Conservation (phyloP, 2,888 invertebrate genomes). For the Elaeidobius kamerunicus region DNA sequence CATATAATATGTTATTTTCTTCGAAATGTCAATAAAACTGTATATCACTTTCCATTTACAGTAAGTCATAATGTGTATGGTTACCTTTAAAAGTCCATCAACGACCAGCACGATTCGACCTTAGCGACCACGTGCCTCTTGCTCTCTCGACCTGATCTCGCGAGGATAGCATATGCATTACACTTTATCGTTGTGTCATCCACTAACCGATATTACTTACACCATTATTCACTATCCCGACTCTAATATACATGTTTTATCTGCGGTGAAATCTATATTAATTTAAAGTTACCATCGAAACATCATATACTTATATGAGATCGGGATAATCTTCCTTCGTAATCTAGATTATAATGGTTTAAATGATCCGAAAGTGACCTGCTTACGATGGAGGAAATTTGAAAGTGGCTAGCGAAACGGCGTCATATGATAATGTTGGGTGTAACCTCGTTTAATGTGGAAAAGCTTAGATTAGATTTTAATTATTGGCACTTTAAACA, state of each 20-base stretch:
- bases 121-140: slow-evolving; percentile 12
- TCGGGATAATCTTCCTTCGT: neutral
- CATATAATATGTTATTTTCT: no score
- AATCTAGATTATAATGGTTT: neutral
- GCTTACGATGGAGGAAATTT: neutral
- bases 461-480: no score
- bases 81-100: slow-evolving; percentile 5
- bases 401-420: neutral
- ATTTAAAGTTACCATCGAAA: slow-evolving; percentile 3
- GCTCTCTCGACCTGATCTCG: slow-evolving; percentile 9
- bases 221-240: neutral
- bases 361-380: neutral
- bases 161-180: slow-evolving; percentile 6
- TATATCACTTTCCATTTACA: no score
- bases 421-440: neutral
- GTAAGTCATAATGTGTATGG: neutral
- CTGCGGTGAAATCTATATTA: neutral
- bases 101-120: slow-evolving; percentile 7
- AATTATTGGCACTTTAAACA: no score
- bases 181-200: slow-evolving; percentile 12
- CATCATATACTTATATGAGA: slow-evolving; percentile 1
- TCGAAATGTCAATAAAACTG: no score
- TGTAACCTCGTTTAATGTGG: neutral
- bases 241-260: no score
- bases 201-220: slow-evolving; percentile 7